Evolutionary conservation across 1,140 invertebrate genomes (phyloP), one percentile per base, ranked within the genome.

Genomic region (Elymnias hypermnestra): DNA sequence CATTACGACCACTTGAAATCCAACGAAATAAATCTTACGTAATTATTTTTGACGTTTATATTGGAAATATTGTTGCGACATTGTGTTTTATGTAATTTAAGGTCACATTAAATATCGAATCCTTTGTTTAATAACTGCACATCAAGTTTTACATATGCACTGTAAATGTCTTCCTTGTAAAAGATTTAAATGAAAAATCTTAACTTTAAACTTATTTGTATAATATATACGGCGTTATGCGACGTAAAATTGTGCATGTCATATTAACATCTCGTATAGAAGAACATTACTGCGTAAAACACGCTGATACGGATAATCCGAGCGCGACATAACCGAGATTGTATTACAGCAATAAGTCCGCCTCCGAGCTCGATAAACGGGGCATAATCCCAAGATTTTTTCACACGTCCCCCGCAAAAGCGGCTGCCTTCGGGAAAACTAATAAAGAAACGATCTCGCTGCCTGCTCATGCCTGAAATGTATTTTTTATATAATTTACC

Each of bases 401-500:
- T 83, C 76, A 81, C 76, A 81, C 76, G 73, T 79, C 75, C 68
- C 79, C 71, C 56, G 58, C 63, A 58, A 66, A 31, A 35, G 41
- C 57, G 53, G 55, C 44, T 51, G 65, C 69, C 71, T 54, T 51
- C 66, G 69, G 74, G 72, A 82, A 84, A 84, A 84, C 79, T 84
- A 84, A 84, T 84, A 84, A 82, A 76, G 75, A 84, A 82, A 84
- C 81, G 75, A 84, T 84, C 76, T 78, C 66, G 68, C 59, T 59
- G 74, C 48, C 75, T 78, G 67, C 81, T 84, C 65, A 75, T 75
- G 75, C 77, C 73, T 84, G 81, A 84, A 84, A 84, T 84, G 75
- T 84, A 84, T 84, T 84, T 84, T 84, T 84, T 84, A 84, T 84
- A 78, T 76, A 84, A 84, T 84, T 84, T 84, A 72, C 72, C 65